Base-by-base conservation (phyloP, 2,888 invertebrate genomes). In the Drosophila acutilabella region DNA sequence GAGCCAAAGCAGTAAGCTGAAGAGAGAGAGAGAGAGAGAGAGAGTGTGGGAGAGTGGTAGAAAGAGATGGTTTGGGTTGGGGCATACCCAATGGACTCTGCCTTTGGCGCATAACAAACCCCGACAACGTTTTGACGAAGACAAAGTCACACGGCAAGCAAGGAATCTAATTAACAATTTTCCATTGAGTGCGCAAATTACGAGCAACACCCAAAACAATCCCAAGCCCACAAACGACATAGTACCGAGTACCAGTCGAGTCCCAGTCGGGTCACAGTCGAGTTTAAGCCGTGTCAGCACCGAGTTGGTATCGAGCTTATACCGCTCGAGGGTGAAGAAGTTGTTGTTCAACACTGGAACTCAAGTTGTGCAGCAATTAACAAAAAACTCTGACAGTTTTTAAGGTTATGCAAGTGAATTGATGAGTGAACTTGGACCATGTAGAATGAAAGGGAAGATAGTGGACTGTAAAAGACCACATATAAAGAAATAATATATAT, bases 141-240 rank as follows among this genome's bases (percentile, higher is more conserved):
- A 82, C 78, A 82, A 89, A 89, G 90, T 90, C 89, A 88, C 79
- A 89, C 81, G 85, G 81, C 90, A 81, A 89, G 89, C 84, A 82
- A 90, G 89, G 90, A 92, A 91, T 91, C 91, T 92, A 91, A 92
- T 92, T 92, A 92, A 92, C 92, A 92, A 91, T 92, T 92, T 91
- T 92, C 90, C 91, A 92, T 91, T 92, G 91, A 92, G 91, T 91
- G 91, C 89, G 89, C 90, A 90, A 91, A 91, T 91, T 91, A 91
- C 90, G 83, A 84, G 74, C 78, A 85, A 88, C 82, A 88, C 71
- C 78, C 62, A 66, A 45, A 45, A 23, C 20, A 45, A 8, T 7
- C 70, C 69, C 62, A 67, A 86, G 88, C 82, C 85, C 70, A 73
- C 59, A 64, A 60, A 36, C 16, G 48, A 41, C 33, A 23, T 11